These are phyloP conservation scores for Trichechus manatus DNA, from an alignment of 2,113 vertebrate species.

Conservation along the genomic window DNA sequence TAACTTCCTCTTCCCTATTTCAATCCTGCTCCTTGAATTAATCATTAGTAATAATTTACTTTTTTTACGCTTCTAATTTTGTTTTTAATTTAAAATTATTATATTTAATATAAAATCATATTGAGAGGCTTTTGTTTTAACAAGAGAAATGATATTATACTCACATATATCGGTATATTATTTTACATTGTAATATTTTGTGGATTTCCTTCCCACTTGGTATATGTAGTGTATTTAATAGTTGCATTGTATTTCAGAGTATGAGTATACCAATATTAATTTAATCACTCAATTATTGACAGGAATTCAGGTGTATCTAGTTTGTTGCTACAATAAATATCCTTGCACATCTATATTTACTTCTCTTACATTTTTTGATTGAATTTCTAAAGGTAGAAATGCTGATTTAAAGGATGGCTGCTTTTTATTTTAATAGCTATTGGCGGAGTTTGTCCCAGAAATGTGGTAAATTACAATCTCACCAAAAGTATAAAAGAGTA, in stretches of 20 bases:
- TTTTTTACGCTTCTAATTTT: not conserved
- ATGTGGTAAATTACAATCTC: not conserved
- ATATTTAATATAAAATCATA: not conserved
- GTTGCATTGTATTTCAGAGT: not conserved
- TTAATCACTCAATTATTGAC: not conserved
- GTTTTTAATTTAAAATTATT: not conserved
- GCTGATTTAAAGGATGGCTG: not conserved
- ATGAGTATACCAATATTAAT: not conserved
- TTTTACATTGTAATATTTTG: not conserved
- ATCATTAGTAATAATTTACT: not conserved
- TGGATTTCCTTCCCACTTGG: not conserved
- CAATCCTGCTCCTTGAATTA: not conserved
- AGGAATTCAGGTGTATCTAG: not conserved
- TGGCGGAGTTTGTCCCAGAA: not conserved
- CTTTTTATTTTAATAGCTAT: not conserved
- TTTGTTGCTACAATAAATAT: not conserved
- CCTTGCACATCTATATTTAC: not conserved
- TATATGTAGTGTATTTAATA: not conserved
- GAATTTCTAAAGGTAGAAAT: not conserved
- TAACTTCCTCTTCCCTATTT: not conserved
- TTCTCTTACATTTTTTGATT: not conserved
- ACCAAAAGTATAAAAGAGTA: not conserved
- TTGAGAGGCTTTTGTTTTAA: not conserved
- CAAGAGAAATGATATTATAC: not conserved
- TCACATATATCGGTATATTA: not conserved